Conservation (phyloP, 2,113 vertebrate species). For the Corvus hawaiiensis region DNA sequence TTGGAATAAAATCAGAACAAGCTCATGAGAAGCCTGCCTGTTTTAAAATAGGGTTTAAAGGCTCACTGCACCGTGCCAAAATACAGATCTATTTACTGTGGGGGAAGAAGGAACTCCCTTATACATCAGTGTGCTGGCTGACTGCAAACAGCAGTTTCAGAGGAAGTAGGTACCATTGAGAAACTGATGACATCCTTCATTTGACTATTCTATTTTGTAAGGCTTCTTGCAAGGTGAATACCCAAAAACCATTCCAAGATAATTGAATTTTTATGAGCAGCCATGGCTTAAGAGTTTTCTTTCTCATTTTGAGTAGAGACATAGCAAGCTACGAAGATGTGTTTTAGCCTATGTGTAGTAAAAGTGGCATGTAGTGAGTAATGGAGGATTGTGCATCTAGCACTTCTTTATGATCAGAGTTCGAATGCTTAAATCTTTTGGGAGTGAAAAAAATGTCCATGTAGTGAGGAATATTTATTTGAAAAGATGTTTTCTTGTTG, state of each 20-base stretch:
- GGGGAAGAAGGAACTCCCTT: neutral
- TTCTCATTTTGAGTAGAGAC: neutral
- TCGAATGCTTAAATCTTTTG: neutral
- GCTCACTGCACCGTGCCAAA: neutral
- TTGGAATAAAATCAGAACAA: neutral
- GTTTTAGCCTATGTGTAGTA: neutral
- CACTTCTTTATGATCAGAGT: neutral
- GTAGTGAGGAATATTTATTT: neutral
- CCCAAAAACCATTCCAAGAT: neutral
- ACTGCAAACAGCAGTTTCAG: neutral
- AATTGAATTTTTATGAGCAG: neutral
- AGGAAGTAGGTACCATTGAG: neutral
- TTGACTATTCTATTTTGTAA: neutral
- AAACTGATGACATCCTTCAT: neutral
- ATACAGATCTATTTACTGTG: neutral
- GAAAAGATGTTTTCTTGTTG: neutral
- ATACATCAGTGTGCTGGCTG: neutral
- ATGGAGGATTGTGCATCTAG: neutral
- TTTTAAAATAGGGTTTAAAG: neutral
- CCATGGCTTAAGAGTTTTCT: neutral
- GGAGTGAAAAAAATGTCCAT: neutral
- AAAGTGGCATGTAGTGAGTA: neutral
- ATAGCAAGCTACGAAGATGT: neutral
- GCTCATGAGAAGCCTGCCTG: neutral
- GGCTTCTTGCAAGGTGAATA: neutral